Evolutionary conservation across 2,113 vertebrate species (phyloP).

Genomic region (Phycodurus eques): DNA sequence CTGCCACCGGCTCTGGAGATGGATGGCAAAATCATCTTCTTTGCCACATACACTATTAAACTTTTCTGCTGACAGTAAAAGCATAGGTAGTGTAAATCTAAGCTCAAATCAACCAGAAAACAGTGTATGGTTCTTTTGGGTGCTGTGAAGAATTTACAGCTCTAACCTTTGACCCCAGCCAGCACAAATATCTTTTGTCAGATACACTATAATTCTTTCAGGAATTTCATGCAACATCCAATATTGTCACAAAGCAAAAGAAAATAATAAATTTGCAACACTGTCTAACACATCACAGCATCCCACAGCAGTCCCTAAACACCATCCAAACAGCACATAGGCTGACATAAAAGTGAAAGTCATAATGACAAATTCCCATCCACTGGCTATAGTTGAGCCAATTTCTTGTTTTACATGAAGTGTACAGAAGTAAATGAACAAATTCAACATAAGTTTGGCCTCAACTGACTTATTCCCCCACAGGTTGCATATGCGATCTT

Average conservation of each 20-base stretch:
- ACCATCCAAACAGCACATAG: not conserved
- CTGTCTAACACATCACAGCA: not conserved
- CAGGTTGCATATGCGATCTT: too few relatives aligned
- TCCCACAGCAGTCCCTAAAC: not conserved
- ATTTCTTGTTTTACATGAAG: not conserved
- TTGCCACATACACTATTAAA: not conserved
- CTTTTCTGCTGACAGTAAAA: conserved; percentile 33
- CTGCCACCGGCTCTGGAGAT: conserved; percentile 12
- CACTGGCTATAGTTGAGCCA: not conserved
- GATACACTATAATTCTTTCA: not conserved
- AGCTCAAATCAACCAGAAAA: conserved; percentile 13
- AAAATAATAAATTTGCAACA: not conserved
- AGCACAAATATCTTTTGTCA: not conserved
- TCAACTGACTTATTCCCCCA: too few relatives aligned
- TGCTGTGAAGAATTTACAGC: not conserved
- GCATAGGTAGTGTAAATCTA: conserved; percentile 19
- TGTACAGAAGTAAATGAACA: not conserved
- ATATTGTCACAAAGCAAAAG: not conserved
- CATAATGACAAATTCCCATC: not conserved
- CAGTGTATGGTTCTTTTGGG: not conserved
- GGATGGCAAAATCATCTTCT: conserved; percentile 10
- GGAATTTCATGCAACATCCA: not conserved
- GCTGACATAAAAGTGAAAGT: not conserved
- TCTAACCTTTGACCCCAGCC: not conserved
- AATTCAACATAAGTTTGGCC: too few relatives aligned